Conservation (phyloP, 2,888 invertebrate species). For the Apantesis nais region DNA sequence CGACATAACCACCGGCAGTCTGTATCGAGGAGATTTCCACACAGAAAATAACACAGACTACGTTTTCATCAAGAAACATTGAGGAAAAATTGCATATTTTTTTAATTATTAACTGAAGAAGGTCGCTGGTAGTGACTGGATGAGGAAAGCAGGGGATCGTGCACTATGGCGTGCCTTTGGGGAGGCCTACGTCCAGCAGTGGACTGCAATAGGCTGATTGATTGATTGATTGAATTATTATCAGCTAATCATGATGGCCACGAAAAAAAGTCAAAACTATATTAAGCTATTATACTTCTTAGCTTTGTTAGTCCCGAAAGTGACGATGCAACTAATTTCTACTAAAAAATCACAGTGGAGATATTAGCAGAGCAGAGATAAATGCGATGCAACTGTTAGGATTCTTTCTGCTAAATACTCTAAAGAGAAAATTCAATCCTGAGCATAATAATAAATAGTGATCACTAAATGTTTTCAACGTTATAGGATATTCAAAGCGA, state of each 20-base stretch:
- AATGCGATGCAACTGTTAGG: conserved; percentile 18
- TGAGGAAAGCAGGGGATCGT: too few species aligned
- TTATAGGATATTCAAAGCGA: neutral
- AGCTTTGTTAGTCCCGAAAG: neutral
- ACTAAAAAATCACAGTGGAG: conserved; percentile 2
- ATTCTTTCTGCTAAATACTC: conserved; percentile 14
- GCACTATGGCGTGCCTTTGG: too few species aligned
- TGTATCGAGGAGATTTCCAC: too few species aligned
- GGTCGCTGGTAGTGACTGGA: too few species aligned
- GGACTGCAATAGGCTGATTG: too few species aligned
- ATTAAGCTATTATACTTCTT: neutral
- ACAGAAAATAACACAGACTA: too few species aligned
- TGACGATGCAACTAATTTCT: conserved; percentile 1
- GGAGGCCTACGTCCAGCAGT: too few species aligned
- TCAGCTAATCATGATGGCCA: neutral
- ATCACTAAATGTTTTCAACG: neutral
- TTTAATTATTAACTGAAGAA: too few species aligned
- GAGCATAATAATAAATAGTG: conserved; percentile 1
- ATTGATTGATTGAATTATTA: too few species aligned
- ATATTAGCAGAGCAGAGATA: conserved; percentile 13
- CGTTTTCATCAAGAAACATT: too few species aligned
- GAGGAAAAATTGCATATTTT: too few species aligned
- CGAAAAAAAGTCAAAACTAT: neutral
- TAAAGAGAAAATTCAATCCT: conserved; percentile 1
- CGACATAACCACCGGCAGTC: too few species aligned